Percentiles rank a stretch among this genome's conserved stretches.
phyloP scores from a whole-genome alignment of 2,888 invertebrate species.

The Dinocampus coccinellae region DNA sequence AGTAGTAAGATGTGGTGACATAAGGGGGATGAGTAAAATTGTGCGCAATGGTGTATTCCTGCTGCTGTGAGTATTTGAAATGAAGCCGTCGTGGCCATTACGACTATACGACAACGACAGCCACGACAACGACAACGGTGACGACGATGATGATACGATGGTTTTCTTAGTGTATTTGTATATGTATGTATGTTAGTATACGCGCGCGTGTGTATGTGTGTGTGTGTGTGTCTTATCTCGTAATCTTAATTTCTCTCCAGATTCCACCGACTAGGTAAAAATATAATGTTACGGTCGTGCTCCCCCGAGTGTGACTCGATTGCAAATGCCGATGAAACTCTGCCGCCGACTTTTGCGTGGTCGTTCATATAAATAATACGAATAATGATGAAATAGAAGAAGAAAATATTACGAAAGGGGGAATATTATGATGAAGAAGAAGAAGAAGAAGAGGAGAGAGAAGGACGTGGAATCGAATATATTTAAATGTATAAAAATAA shows the following conservation, averaged over 20 bases:
- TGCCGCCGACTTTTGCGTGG: neutral
- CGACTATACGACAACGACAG: neutral
- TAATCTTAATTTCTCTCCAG: conserved; percentile 59
- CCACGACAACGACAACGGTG: neutral
- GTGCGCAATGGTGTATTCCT: neutral
- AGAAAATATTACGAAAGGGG: too few species aligned
- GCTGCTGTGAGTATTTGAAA: conserved; percentile 46
- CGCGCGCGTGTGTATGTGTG: conserved; percentile 3
- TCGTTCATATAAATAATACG: neutral
- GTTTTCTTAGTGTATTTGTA: neutral
- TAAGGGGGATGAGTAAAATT: neutral
- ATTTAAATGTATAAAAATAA: too few species aligned
- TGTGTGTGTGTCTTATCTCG: conserved; percentile 51
- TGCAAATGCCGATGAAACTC: conserved; percentile 48
- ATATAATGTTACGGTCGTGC: conserved; percentile 57
- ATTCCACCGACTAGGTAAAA: conserved; percentile 50
- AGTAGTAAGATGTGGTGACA: neutral
- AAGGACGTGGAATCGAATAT: too few species aligned
- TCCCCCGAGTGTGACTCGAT: conserved; percentile 56
- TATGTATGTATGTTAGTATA: neutral
- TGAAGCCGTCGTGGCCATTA: conserved; percentile 52
- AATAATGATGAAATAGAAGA: neutral
- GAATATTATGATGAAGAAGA: too few species aligned
- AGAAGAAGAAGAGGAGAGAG: too few species aligned
- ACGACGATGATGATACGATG: neutral